phyloP scores from a whole-genome alignment of 2,888 invertebrate genomes.

The Caenorhabditis sinica region DNA sequence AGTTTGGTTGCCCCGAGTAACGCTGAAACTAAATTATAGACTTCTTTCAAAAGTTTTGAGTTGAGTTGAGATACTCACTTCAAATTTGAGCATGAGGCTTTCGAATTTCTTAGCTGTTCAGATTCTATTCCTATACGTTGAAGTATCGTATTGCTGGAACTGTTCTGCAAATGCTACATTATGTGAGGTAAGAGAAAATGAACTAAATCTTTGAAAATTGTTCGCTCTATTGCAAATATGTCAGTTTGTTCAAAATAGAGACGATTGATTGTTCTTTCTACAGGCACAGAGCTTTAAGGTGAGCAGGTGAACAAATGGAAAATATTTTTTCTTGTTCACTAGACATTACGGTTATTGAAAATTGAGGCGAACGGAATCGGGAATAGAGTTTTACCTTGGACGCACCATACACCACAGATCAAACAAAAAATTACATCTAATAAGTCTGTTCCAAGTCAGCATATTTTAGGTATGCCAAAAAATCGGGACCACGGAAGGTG shows the following conservation, averaged over 20 bases:
- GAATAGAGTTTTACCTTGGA: no score
- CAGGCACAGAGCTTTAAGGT: background rate
- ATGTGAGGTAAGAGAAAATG: constrained; percentile 43
- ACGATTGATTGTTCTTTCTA: no score
- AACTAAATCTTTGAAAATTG: background rate
- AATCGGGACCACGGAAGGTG: constrained; percentile 38
- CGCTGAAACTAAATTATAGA: constrained; percentile 56
- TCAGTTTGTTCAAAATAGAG: no score
- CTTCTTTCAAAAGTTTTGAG: background rate
- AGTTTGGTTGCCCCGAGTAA: constrained; percentile 54
- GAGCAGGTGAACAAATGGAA: background rate
- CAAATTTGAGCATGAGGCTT: constrained; percentile 12
- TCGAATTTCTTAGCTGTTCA: background rate
- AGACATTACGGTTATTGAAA: no score
- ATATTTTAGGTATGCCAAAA: constrained; percentile 47
- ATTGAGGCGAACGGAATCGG: no score
- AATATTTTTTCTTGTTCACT: background rate
- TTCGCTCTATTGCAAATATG: no score
- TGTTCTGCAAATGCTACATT: constrained; percentile 18
- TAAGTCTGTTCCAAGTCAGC: no score
- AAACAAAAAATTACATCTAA: no score
- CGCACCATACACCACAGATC: no score
- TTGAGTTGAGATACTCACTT: background rate
- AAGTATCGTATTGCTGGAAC: background rate
- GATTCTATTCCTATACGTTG: constrained; percentile 1